phyloP scores from a whole-genome alignment of 1,140 invertebrate genomes.

The Hylaeus anthracinus region DNA sequence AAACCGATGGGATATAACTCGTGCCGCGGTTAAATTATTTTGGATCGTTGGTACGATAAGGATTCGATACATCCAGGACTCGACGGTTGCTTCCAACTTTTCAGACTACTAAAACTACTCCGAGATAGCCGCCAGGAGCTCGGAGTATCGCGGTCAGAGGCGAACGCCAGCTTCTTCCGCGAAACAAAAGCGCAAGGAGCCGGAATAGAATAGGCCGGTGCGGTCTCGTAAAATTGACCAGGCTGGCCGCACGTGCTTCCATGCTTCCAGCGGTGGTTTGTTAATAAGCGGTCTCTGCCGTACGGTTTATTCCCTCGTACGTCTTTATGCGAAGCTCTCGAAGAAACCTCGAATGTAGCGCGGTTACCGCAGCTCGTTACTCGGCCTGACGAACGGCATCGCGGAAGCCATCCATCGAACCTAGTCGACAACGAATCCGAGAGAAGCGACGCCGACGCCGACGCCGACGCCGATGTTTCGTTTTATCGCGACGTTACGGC shows the following conservation, averaged over 20 bases:
- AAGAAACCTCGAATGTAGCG: conserved; percentile 44
- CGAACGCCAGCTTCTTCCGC: not conserved
- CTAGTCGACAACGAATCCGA: not conserved
- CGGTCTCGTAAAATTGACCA: conserved; percentile 72
- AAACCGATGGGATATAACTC: no score
- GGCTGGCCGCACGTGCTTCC: conserved; percentile 53
- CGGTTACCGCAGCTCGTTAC: conserved; percentile 62
- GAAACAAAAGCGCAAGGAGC: conserved; percentile 5
- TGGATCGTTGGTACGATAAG: no score
- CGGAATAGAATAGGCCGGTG: conserved; percentile 47
- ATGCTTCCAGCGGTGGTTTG: conserved; percentile 47
- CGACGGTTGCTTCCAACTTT: no score
- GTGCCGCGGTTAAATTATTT: no score
- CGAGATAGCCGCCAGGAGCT: not conserved
- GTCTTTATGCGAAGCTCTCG: conserved; percentile 53
- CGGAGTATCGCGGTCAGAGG: not conserved
- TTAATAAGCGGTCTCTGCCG: conserved; percentile 60
- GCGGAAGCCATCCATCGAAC: conserved; percentile 38
- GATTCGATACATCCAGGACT: no score
- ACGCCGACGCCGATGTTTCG: not conserved
- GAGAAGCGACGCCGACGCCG: no score
- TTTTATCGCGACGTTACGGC: not conserved
- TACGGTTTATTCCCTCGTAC: conserved; percentile 59
- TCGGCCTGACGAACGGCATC: conserved; percentile 46
- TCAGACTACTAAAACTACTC: no score